Evolutionary conservation across 2,888 invertebrate species (phyloP), one percentile per base, ranked within the genome.

Genomic region (Agrypnus murinus): DNA sequence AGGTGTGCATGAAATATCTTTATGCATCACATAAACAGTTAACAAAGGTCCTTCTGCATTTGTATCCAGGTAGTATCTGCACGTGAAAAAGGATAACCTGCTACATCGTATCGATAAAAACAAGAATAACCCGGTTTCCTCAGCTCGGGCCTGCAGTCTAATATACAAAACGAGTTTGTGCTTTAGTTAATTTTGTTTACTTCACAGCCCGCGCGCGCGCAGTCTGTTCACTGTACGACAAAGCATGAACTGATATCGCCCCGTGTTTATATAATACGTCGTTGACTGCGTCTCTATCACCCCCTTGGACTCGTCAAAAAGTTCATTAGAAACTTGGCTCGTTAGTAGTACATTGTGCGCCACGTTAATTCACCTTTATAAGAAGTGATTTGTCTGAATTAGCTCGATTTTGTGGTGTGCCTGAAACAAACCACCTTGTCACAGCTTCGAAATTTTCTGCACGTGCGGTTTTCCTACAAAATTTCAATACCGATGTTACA

Each of bases 181-280:
- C 72, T 65, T 45, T 60, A 70, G 71, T 74, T 69, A 75, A 75
- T 74, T 73, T 69, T 72, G 75, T 75, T 74, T 72, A 74, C 69
- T 71, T 71, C 73, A 65, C 71, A 67, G 69, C 65, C 71, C n/a
- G n/a, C n/a, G n/a, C n/a, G n/a, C n/a, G n/a, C n/a, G n/a, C n/a
- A n/a, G 73, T 65, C 3, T 3, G 55, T 68, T 65, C 65, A 62
- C 59, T 72, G 74, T 58, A 71, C 59, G 17, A 45, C 65, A 65
- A 70, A 70, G 34, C 31, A 36, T 36, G 19, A 45, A 69, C 69
- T 65, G 68, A 45, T 48, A 64, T 38, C 38, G 50, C 12, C n/a
- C n/a, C 19, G 45, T 46, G 57, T 57, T 65, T 55, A 32, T 65
- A 45, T 65, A 65, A 65, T 57, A 43, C 70, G 69, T 65, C 70